phyloP scores from a whole-genome alignment of 2,888 invertebrate species.

The Melanostoma scalare region DNA sequence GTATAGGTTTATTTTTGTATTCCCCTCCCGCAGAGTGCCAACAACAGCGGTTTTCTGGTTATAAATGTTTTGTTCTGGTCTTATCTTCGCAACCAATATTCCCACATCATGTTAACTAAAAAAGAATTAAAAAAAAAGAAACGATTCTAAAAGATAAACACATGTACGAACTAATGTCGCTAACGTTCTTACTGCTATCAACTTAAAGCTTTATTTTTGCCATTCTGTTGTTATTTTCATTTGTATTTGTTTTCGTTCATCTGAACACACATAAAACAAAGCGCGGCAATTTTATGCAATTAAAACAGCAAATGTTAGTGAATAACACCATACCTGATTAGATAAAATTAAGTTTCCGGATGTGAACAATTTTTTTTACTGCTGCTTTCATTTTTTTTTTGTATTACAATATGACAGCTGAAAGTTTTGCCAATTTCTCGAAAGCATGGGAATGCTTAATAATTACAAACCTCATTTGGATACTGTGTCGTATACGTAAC shows the following conservation, averaged over 20 bases:
- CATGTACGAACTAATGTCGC: conserved; percentile 6
- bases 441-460: conserved; percentile 1
- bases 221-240: conserved; percentile 5
- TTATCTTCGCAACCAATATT: conserved; percentile 19
- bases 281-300: conserved; percentile 37
- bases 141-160: neutral
- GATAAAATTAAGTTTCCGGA: conserved; percentile 40
- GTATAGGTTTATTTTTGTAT: conserved; percentile 8
- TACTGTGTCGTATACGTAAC: conserved; percentile 43
- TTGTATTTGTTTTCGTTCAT: conserved; percentile 5
- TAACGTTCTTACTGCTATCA: conserved; percentile 44
- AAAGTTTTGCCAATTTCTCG: conserved; percentile 3
- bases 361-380: conserved; percentile 32
- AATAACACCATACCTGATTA: conserved; percentile 37
- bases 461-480: conserved; percentile 19
- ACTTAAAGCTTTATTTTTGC: conserved; percentile 29
- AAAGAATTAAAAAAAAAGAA: conserved; percentile 1
- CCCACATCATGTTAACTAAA: neutral
- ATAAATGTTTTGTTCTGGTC: too few relatives aligned
- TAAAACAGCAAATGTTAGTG: conserved; percentile 27
- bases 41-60: neutral
- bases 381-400: conserved; percentile 1
- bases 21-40: neutral
- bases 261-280: conserved; percentile 13
- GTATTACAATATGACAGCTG: conserved; percentile 26